Conservation (phyloP, 2,797 vertebrate genomes). For the Phrynocephalus forsythii region DNA sequence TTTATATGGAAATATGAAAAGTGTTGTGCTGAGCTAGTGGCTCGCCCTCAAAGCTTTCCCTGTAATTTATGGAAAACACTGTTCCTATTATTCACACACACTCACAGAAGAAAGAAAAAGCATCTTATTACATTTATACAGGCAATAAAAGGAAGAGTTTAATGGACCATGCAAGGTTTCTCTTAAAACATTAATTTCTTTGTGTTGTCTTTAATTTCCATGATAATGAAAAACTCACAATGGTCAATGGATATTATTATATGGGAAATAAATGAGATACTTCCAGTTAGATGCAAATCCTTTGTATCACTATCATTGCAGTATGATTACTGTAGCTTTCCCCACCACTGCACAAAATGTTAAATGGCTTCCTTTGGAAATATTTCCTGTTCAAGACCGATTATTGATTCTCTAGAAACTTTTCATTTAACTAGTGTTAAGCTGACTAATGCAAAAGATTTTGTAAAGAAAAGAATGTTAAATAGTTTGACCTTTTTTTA, state of each 20-base stretch:
- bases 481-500: conserved; percentile 51
- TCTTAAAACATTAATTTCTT: conserved; percentile 70
- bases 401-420: conserved; percentile 61
- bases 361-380: conserved; percentile 65
- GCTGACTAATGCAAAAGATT: conserved; percentile 65
- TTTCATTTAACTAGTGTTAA: conserved; percentile 70
- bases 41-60: conserved; percentile 49
- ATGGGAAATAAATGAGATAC: conserved; percentile 68
- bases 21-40: not conserved
- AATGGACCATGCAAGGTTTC: conserved; percentile 53
- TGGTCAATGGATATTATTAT: conserved; percentile 68
- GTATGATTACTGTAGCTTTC: conserved; percentile 64
- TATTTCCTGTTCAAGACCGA: conserved; percentile 68
- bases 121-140: conserved; percentile 44
- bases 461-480: conserved; percentile 70
- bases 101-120: not conserved
- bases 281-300: conserved; percentile 64
- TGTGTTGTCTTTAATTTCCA: conserved; percentile 73
- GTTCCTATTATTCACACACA: conserved; percentile 51
- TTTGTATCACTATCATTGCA: conserved; percentile 64
- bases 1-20: conserved; percentile 48
- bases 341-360: conserved; percentile 24
- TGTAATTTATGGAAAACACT: conserved; percentile 64
- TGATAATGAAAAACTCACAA: conserved; percentile 68
- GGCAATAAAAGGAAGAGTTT: conserved; percentile 70